A percentile compares a stretch with the other conserved stretches of the same genome.
These are phyloP conservation scores for Cnemophilus loriae DNA, from an alignment of 2,113 vertebrate species.

Conservation along the genomic window DNA sequence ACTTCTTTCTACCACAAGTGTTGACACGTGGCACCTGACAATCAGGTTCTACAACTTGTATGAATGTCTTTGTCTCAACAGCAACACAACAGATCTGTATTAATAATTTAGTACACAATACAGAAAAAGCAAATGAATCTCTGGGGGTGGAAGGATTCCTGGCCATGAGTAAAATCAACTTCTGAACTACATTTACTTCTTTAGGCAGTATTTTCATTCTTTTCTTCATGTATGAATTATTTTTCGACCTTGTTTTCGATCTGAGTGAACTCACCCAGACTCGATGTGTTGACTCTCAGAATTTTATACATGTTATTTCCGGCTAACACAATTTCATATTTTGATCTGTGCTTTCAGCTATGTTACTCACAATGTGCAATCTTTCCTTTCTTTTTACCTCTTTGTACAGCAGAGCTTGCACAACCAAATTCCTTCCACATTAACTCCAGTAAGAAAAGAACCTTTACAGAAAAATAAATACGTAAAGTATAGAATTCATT, in stretches of 20 bases:
- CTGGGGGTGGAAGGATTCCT: neutral
- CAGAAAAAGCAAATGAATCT: neutral
- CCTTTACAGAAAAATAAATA: neutral
- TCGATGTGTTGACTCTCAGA: neutral
- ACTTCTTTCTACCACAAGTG: neutral
- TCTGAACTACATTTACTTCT: neutral
- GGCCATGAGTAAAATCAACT: neutral
- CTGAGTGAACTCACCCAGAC: neutral
- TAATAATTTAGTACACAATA: neutral
- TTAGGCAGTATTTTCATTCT: neutral
- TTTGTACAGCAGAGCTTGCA: neutral
- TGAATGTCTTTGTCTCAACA: neutral
- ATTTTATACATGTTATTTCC: neutral
- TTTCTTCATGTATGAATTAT: neutral
- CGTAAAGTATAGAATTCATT: neutral
- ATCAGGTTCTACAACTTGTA: neutral
- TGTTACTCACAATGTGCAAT: neutral
- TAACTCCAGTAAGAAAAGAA: neutral
- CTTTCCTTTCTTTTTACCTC: neutral
- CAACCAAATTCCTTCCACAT: neutral
- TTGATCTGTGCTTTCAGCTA: neutral
- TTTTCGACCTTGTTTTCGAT: neutral
- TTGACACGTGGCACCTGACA: neutral
- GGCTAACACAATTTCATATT: neutral
- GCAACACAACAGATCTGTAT: neutral